phyloP scores from a whole-genome alignment of 2,113 vertebrate species.

The Hucho hucho region DNA sequence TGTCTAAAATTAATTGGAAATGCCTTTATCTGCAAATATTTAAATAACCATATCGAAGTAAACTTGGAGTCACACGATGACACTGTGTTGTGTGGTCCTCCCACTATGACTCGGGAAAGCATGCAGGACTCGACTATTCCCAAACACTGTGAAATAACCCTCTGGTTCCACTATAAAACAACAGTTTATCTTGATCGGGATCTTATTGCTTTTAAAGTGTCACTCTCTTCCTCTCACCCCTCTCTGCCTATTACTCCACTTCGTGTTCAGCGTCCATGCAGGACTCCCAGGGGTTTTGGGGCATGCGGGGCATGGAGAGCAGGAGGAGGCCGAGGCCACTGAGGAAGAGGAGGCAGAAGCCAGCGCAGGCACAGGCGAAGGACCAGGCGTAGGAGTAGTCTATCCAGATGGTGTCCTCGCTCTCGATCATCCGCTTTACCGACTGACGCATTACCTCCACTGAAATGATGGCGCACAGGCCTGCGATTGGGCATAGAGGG shows the following conservation, averaged over 20 bases:
- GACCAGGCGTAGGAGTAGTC: constrained; percentile 90
- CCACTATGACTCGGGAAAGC: too few relatives aligned
- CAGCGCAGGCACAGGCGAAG: constrained; percentile 86
- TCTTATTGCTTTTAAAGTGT: constrained; percentile 17
- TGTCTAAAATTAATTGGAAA: too few relatives aligned
- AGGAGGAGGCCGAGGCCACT: constrained; percentile 84
- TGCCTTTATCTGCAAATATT: too few relatives aligned
- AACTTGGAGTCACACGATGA: too few relatives aligned
- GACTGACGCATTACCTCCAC: constrained; percentile 97
- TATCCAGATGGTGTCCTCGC: constrained; percentile 89
- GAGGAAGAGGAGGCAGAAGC: constrained; percentile 88
- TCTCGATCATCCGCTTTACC: constrained; percentile 93
- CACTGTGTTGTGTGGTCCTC: too few relatives aligned
- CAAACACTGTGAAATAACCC: neutral
- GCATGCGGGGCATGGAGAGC: constrained; percentile 94
- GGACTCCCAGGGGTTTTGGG: constrained; percentile 94
- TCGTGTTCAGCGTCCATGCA: constrained; percentile 96
- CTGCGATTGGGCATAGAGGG: constrained; percentile 60
- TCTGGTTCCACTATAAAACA: neutral
- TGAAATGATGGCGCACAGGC: constrained; percentile 90
- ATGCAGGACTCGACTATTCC: neutral
- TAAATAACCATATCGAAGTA: too few relatives aligned
- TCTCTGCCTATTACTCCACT: constrained; percentile 54
- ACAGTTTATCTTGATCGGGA: constrained; percentile 17
- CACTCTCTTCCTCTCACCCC: constrained; percentile 1